Percentiles rank a stretch among this genome's conserved stretches.
phyloP scores from a whole-genome alignment of 2,797 vertebrate species.

The Rhinella marina region DNA sequence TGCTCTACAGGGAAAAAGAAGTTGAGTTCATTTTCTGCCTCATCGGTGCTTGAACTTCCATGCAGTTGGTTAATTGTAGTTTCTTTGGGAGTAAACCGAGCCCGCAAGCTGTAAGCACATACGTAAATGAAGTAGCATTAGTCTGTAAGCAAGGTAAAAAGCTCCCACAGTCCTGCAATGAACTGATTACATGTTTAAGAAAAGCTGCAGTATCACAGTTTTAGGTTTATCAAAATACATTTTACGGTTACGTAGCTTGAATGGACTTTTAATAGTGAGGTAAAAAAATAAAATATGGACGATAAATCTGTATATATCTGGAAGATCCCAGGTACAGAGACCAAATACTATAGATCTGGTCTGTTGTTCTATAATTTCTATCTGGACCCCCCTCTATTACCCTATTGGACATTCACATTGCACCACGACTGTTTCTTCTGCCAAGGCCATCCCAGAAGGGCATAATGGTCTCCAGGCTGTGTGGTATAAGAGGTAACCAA shows the following conservation, averaged over 20 bases:
- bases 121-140: background rate
- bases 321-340: too few relatives aligned
- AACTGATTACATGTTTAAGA: background rate
- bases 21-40: constrained; percentile 81
- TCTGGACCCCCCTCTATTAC: too few relatives aligned
- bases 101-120: constrained; percentile 76
- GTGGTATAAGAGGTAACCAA: too few relatives aligned
- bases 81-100: constrained; percentile 71
- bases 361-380: too few relatives aligned
- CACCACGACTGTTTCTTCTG: too few relatives aligned
- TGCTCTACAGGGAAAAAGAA: constrained; percentile 87
- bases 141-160: background rate
- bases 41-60: constrained; percentile 77
- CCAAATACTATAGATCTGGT: too few relatives aligned
- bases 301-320: too few relatives aligned
- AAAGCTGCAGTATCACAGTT: background rate
- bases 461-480: too few relatives aligned
- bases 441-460: too few relatives aligned
- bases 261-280: too few relatives aligned
- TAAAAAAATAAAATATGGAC: too few relatives aligned
- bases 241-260: background rate
- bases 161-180: background rate
- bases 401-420: too few relatives aligned
- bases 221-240: background rate
- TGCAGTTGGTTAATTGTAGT: constrained; percentile 84